Evolutionary conservation across 2,797 vertebrate genomes (phyloP).

Genomic region (Rhynchotus rufescens): DNA sequence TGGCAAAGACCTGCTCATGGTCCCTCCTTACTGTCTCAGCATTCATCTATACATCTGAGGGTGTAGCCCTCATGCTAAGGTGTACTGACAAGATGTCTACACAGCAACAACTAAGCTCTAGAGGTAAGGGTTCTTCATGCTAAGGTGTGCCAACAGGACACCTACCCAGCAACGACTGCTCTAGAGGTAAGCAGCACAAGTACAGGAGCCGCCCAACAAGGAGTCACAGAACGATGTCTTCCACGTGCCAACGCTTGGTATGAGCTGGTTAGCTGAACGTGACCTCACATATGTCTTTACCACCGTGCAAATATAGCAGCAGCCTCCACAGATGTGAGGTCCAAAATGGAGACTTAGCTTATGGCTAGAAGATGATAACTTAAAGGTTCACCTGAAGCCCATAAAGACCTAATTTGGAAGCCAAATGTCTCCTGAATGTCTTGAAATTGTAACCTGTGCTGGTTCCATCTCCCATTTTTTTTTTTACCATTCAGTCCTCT

Average conservation of each 20-base stretch:
- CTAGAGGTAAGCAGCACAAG: background rate
- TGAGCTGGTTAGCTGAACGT: background rate
- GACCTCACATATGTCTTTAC: background rate
- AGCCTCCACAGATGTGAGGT: background rate
- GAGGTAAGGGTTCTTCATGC: background rate
- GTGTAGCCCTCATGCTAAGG: background rate
- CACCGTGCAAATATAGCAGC: background rate
- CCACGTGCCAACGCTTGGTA: fast-evolving
- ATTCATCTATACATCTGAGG: background rate
- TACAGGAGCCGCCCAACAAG: fast-evolving
- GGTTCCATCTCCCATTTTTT: background rate
- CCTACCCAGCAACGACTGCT: background rate
- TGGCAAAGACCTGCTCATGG: fast-evolving
- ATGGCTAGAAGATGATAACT: background rate
- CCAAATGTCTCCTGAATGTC: background rate
- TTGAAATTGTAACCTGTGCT: fast-evolving
- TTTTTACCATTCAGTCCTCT: background rate
- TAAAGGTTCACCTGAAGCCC: background rate
- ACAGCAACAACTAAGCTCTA: background rate
- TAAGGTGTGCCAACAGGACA: background rate
- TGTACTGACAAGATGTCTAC: fast-evolving
- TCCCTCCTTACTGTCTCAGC: fast-evolving
- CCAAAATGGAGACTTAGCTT: fast-evolving
- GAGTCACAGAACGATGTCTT: fast-evolving
- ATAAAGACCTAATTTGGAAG: background rate